Conservation (phyloP, 2,797 vertebrate genomes). For the Myripristis jacobus region DNA sequence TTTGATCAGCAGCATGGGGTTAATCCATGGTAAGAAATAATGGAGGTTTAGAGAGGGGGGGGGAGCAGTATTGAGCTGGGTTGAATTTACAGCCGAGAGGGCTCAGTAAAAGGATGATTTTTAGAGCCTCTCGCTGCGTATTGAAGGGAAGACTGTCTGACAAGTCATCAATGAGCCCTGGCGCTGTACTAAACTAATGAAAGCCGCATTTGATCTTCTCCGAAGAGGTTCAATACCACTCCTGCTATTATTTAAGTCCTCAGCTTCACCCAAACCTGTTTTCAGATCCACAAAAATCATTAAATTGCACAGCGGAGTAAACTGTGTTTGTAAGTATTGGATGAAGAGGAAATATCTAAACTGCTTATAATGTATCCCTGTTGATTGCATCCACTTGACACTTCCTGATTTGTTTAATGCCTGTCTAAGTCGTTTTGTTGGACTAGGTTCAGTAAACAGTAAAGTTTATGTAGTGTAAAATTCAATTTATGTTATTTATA, state of each 20-base stretch:
- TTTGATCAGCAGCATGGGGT: slow-evolving; percentile 83
- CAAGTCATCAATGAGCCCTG: slow-evolving; percentile 86
- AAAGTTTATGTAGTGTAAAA: slow-evolving; percentile 8
- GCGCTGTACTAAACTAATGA: slow-evolving; percentile 88
- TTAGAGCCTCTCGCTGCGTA: slow-evolving; percentile 84
- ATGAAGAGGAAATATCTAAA: slow-evolving; percentile 78
- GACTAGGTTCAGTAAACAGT: slow-evolving; percentile 41
- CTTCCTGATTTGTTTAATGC: slow-evolving; percentile 68
- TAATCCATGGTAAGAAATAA: slow-evolving; percentile 83
- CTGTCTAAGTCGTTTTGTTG: slow-evolving; percentile 49
- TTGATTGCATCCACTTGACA: slow-evolving; percentile 70
- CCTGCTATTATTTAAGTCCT: slow-evolving; percentile 87
- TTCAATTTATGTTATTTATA: slow-evolving; percentile 31
- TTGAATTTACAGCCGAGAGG: slow-evolving; percentile 84
- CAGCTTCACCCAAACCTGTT: slow-evolving; percentile 83
- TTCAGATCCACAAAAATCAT: slow-evolving; percentile 83
- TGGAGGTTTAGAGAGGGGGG: slow-evolving; percentile 67
- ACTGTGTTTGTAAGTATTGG: slow-evolving; percentile 83
- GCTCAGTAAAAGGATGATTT: slow-evolving; percentile 86
- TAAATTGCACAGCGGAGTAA: slow-evolving; percentile 82
- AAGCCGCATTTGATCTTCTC: slow-evolving; percentile 87
- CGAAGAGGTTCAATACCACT: slow-evolving; percentile 85
- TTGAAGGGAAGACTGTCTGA: slow-evolving; percentile 86
- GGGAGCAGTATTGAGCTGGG: slow-evolving; percentile 79
- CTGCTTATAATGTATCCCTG: slow-evolving; percentile 78